Evolutionary conservation across 2,113 vertebrate species (phyloP), one percentile per base, ranked within the genome.

Genomic region (Clupea harengus): DNA sequence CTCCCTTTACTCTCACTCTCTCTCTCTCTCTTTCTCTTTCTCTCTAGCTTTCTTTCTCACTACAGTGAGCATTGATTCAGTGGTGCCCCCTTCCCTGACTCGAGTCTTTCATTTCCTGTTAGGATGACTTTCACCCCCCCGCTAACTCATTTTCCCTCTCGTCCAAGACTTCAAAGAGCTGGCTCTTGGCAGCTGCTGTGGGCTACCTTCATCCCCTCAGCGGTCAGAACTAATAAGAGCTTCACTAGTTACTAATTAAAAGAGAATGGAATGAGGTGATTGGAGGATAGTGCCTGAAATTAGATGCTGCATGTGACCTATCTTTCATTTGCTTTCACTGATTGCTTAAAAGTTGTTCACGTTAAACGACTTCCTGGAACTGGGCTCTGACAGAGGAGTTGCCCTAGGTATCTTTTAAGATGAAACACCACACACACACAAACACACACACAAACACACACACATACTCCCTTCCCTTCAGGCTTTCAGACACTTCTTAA

Each of bases 51-150:
- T 15, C 25, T 0, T 46, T 83, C 45, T 39, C 80, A 45, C 25
- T 78, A 84, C 22, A 50, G 46, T 50, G 47, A 78, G 83, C 60
- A 89, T 85, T 85, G 86, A 90, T 92, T 89, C 85, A 89, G 85
- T 88, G 86, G 89, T 72, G 64, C 64, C 64, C 64, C 32, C 25
- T 57, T 82, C 82, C 47, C 82, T 82, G 47, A 82, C 84, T 86
- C 84, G 45, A 39, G 85, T 84, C 85, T 84, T 83, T 87, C 81
- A 81, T 88, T 88, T 88, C 44, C 82, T n/a, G 28, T 64, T 67
- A 57, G 84, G 88, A 88, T 88, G 88, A 87, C 89, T 87, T 89
- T 82, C 25, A 85, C 64, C 64, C 64, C 64, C 32, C 64, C 32
- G 64, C 64, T 72, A 32, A 25, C 64, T 72, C 25, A 32, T 32